Base-by-base conservation (phyloP, 2,797 vertebrate species). In the Ispidina lecontei region DNA sequence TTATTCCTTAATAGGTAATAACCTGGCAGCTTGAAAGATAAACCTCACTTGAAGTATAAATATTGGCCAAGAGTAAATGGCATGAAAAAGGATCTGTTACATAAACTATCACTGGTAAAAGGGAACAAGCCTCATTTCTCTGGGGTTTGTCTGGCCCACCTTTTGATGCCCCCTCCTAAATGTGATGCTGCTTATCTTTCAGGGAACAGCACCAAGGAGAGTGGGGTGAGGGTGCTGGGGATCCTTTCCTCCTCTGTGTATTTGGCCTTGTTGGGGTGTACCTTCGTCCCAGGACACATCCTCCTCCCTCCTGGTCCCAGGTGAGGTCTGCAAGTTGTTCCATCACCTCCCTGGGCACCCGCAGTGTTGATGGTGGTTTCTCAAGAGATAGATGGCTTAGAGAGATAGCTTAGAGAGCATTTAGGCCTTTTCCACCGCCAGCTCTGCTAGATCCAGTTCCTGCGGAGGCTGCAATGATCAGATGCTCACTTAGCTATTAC, bases 91-190 rank as follows among this genome's bases (percentile, higher is more conserved):
- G 12, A 55, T 16, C 8, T 15, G 7, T 18, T 82, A 25, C 1
- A 8, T 11, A n/a, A 81, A 82, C 68, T 31, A 44, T 20, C 56
- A 5, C 4, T 58, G n/a, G 9, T 9, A 29, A 31, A 74, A 86
- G 15, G 14, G 11, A 55, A 15, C 4, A 11, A 2, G 7, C 1
- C 1, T 49, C 1, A 0, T 43, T 84, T 64, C 8, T 64, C 18
- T 47, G 29, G 5, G 46, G 12, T 77, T 63, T 79, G 10, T 29
- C 33, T 59, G 39, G 6, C 31, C 67, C 21, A 51, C 39, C 5
- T 6, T 37, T 21, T 47, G 41, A 43, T 59, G 3, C 10, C 9
- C 6, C 59, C 7, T 41, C 6, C 3, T 1, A 12, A 46, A 17
- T 5, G 9, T 37, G 9, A 17, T 31, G 7, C 4, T 10, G 12